These are phyloP conservation scores for Gorsachius magnificus DNA, from an alignment of 2,797 vertebrate genomes.

Conservation along the genomic window DNA sequence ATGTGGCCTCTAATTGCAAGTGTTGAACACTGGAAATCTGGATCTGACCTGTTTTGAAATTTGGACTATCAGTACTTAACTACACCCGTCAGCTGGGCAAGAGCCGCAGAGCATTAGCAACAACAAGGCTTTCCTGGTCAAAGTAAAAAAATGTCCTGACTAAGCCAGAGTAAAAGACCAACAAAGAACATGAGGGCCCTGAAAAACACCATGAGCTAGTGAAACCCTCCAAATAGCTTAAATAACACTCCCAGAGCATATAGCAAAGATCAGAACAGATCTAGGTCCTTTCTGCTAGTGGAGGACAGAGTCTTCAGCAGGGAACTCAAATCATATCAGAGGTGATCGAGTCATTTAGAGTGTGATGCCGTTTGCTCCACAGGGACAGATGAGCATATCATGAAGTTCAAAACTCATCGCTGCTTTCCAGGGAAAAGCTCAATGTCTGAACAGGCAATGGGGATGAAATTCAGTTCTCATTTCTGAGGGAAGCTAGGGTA, in stretches of 20 bases:
- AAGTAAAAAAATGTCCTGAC: background rate
- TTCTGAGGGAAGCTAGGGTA: background rate
- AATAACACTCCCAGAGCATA: background rate
- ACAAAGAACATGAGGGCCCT: background rate
- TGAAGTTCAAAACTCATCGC: background rate
- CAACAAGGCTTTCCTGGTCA: background rate
- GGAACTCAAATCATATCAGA: background rate
- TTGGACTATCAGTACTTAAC: background rate
- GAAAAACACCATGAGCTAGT: background rate
- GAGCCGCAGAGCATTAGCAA: background rate
- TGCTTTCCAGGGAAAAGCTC: background rate
- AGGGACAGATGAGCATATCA: background rate
- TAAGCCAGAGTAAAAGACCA: background rate
- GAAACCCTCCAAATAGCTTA: background rate
- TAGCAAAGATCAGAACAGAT: background rate
- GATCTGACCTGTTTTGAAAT: background rate
- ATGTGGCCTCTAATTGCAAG: background rate
- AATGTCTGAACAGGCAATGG: background rate
- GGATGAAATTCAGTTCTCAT: background rate
- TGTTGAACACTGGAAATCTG: background rate
- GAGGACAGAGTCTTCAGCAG: background rate
- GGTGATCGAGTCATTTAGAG: background rate
- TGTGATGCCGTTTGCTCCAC: background rate
- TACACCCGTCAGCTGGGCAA: background rate
- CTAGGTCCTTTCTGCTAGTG: background rate